These are phyloP conservation scores for Stylophora pistillata DNA, from an alignment of 64 coral and sea anemone genomes.

Conservation along the genomic window DNA sequence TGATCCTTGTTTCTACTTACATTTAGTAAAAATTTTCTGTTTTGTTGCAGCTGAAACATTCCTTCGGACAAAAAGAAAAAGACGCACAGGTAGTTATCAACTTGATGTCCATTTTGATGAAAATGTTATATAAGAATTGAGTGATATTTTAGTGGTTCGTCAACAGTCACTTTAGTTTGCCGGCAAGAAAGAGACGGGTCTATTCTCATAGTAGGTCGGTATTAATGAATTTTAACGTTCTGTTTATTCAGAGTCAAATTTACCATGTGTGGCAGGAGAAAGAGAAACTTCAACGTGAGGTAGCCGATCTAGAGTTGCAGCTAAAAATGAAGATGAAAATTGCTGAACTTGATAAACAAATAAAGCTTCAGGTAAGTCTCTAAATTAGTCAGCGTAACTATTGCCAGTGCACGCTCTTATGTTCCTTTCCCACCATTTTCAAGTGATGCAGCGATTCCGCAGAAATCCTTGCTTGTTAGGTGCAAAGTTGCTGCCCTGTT, in stretches of 20 bases:
- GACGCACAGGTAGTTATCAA: slow-evolving; percentile 60
- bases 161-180: too few species aligned
- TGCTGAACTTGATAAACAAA: slow-evolving; percentile 71
- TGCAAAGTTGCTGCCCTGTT: too few species aligned
- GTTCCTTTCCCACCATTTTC: too few species aligned
- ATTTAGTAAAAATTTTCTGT: not conserved
- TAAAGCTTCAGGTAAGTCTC: slow-evolving; percentile 68
- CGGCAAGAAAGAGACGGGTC: too few species aligned
- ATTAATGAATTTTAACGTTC: too few species aligned
- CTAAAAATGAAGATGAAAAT: slow-evolving; percentile 61
- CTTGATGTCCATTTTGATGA: not conserved
- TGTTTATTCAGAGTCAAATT: slow-evolving; percentile 61
- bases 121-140: not conserved
- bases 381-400: not conserved
- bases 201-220: too few species aligned
- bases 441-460: too few species aligned
- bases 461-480: too few species aligned
- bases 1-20: not conserved
- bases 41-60: slow-evolving; percentile 66
- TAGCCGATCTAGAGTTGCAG: slow-evolving; percentile 61
- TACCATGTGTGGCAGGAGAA: slow-evolving; percentile 88
- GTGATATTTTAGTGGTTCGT: not conserved
- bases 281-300: slow-evolving; percentile 57
- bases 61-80: slow-evolving; percentile 71
- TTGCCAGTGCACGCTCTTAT: not conserved